Evolutionary conservation across 2,797 vertebrate species (phyloP), one percentile per base, ranked within the genome.

Genomic region (Rousettus madagascariensis): DNA sequence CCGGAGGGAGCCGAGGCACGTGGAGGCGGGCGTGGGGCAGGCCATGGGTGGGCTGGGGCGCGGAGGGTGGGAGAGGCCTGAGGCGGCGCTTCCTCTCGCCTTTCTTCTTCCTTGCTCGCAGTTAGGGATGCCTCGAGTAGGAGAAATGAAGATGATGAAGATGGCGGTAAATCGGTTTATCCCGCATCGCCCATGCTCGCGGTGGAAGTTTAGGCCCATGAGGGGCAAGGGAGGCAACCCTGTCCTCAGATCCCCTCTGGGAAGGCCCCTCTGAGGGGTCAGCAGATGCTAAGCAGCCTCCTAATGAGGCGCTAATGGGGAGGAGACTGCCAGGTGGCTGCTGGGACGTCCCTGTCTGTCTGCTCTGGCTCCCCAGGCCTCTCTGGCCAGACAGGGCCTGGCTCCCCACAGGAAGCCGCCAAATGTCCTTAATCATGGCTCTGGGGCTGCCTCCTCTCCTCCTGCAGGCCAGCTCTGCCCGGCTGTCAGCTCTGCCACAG

Each of bases 101-200:
- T 12, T 46, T 46, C 43, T 46, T 12, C 43, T 46, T 12, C 43
- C 10, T 46, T 12, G 43, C 43, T 46, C 1, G 43, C 43, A 12
- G 43, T 2, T 46, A 46, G 43, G 43, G 43, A 2, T 46, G 43
- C 43, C 43, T 46, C 3, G 43, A 12, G 43, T 12, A 46, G 43
- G 43, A 46, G 43, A 46, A 46, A 46, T 10, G 43, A 46, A 46
- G 43, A 2, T 12, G 43, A 46, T 46, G 43, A 11, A 46, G 43
- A 46, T 46, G 22, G 0, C 36, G n/a, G 0, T 1, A 0, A 2
- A 28, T 83, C 38, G 16, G 6, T 93, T 43, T 61, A 20, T 19
- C 20, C 16, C 43, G 6, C 11, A 26, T 9, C 24, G 26, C 22
- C 28, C 13, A 61, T 17, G 4, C 3, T 16, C 10, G 5, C 3